These are phyloP conservation scores for Chromoteleia sp. DNA, from an alignment of 2,888 invertebrate genomes.

Conservation along the genomic window DNA sequence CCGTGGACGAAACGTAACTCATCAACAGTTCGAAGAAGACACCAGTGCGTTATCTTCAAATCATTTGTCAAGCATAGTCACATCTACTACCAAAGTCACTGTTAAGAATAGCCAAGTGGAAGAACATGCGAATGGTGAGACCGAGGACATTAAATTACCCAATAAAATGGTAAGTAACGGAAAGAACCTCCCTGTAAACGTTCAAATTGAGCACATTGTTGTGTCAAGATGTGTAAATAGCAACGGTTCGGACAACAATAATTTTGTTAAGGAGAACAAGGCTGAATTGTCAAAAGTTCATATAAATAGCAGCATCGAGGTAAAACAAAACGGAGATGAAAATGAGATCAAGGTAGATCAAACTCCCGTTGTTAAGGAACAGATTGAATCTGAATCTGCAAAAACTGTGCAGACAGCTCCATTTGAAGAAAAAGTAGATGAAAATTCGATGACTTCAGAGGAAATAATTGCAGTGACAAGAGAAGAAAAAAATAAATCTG, in stretches of 20 bases:
- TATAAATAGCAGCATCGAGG: slow-evolving; percentile 78
- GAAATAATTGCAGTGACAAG: not conserved
- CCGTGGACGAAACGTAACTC: not conserved
- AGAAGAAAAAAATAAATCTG: slow-evolving; percentile 1
- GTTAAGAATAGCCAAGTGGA: slow-evolving; percentile 78
- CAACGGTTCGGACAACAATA: slow-evolving; percentile 59
- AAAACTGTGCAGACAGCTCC: not conserved
- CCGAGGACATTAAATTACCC: slow-evolving; percentile 19
- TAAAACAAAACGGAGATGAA: slow-evolving; percentile 77
- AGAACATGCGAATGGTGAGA: slow-evolving; percentile 47
- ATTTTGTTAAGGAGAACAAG: slow-evolving; percentile 74
- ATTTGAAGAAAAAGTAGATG: not conserved
- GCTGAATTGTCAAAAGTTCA: slow-evolving; percentile 76
- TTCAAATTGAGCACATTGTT: slow-evolving; percentile 77
- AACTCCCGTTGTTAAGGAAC: slow-evolving; percentile 1
- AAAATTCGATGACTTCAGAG: not conserved
- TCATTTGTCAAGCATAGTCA: slow-evolving; percentile 69
- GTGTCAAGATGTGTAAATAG: slow-evolving; percentile 75
- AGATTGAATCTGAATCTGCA: not conserved
- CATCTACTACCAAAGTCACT: slow-evolving; percentile 73
- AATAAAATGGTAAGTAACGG: slow-evolving; percentile 51
- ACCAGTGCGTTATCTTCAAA: not conserved
- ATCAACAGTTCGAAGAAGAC: slow-evolving; percentile 5
- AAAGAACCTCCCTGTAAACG: slow-evolving; percentile 74
- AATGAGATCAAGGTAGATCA: slow-evolving; percentile 72